phyloP scores from a whole-genome alignment of 2,797 vertebrate genomes.

The Girardinus metallicus region DNA sequence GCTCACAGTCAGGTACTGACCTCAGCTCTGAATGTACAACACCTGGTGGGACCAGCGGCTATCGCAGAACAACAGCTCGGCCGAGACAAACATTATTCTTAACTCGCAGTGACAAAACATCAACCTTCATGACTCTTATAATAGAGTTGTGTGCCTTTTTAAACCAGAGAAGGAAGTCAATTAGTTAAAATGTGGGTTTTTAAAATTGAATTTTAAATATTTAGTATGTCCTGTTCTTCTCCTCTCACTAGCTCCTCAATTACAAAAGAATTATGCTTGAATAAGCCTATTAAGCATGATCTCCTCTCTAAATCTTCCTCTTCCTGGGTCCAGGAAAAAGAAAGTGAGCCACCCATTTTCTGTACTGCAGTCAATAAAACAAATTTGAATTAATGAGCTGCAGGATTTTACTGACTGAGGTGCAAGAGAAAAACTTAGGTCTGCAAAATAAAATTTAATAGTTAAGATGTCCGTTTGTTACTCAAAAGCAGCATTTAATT shows the following conservation, averaged over 20 bases:
- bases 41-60: conserved; percentile 60
- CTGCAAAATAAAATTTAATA: conserved; percentile 30
- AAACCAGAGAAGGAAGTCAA: conserved; percentile 13
- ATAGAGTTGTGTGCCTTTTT: conserved; percentile 4
- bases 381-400: conserved; percentile 46
- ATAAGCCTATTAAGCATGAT: conserved; percentile 30
- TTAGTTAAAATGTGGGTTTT: conserved; percentile 38
- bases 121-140: conserved; percentile 9
- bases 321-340: conserved; percentile 27
- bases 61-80: conserved; percentile 17
- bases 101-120: conserved; percentile 1
- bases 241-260: conserved; percentile 18
- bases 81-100: neutral
- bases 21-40: conserved; percentile 78
- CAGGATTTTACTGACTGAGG: conserved; percentile 47
- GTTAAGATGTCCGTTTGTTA: neutral
- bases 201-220: conserved; percentile 31
- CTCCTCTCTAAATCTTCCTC: conserved; percentile 33
- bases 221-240: conserved; percentile 23
- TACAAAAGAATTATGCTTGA: conserved; percentile 26
- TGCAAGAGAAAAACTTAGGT: conserved; percentile 18
- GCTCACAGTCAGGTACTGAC: conserved; percentile 84
- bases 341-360: conserved; percentile 18
- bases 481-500: neutral
- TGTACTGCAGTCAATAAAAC: conserved; percentile 45